These are phyloP conservation scores for Aphelenchoides fujianensis DNA, from an alignment of 1,140 invertebrate species.

Conservation along the genomic window DNA sequence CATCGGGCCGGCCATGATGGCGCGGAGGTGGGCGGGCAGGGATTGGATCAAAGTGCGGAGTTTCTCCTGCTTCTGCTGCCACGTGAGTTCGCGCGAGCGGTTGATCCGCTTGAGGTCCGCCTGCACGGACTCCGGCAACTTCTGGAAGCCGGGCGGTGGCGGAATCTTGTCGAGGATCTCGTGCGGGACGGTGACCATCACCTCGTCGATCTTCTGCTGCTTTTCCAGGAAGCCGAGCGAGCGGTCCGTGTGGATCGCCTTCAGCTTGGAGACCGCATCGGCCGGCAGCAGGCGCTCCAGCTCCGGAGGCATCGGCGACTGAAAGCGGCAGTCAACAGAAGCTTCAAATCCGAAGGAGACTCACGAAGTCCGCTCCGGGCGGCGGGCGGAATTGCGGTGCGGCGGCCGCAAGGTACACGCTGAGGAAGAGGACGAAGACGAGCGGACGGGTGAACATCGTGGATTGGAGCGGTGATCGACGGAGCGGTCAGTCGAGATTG, in stretches of 20 bases:
- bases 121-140: constrained; percentile 40
- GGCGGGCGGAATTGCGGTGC: constrained; percentile 8
- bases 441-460: neutral
- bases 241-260: constrained; percentile 41
- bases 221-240: constrained; percentile 43
- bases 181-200: constrained; percentile 42
- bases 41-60: constrained; percentile 32
- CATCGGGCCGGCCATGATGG: constrained; percentile 14
- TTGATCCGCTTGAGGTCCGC: constrained; percentile 43
- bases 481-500: too few species aligned
- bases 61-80: constrained; percentile 47
- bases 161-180: constrained; percentile 54
- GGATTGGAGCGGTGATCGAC: too few species aligned
- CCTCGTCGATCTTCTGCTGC: constrained; percentile 51
- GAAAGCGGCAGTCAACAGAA: neutral
- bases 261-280: constrained; percentile 44
- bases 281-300: constrained; percentile 44
- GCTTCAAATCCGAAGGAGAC: neutral
- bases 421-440: neutral
- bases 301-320: constrained; percentile 46
- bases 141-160: constrained; percentile 48
- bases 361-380: constrained; percentile 6
- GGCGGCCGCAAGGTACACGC: neutral
- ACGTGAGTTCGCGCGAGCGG: constrained; percentile 40
- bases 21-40: constrained; percentile 5